A percentile compares a stretch with the other conserved stretches of the same genome.
phyloP scores from a whole-genome alignment of 1,140 invertebrate genomes.

The Ladona fulva region DNA sequence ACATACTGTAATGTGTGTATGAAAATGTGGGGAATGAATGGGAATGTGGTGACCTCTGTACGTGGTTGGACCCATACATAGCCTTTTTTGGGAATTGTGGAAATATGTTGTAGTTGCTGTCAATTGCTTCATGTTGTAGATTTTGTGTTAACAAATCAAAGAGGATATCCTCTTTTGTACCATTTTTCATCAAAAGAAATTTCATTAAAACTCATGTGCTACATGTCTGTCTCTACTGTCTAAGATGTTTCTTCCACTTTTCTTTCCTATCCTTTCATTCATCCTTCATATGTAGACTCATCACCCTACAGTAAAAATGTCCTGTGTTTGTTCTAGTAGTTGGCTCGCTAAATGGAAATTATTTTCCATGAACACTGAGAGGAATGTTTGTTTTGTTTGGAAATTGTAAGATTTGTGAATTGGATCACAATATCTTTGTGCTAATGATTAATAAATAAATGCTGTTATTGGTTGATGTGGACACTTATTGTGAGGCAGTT shows the following conservation, averaged over 20 bases:
- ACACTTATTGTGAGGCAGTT: background rate
- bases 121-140: background rate
- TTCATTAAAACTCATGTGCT: no score
- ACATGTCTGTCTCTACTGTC: no score
- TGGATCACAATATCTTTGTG: background rate
- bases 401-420: background rate
- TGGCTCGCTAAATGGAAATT: background rate
- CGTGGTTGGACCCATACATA: no score
- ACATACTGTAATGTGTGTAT: background rate
- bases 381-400: background rate
- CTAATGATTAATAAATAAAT: slow-evolving; percentile 9
- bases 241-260: no score
- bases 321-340: background rate
- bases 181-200: no score
- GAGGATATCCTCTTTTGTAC: no score
- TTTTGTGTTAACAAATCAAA: background rate
- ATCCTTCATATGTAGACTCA: background rate
- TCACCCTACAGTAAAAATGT: background rate
- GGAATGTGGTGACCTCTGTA: background rate
- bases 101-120: background rate
- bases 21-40: background rate
- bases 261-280: background rate
- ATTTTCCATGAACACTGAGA: background rate
- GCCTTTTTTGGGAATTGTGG: no score
- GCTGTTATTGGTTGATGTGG: background rate